Percentiles rank a stretch among this genome's conserved stretches.
Evolutionary conservation across 2,113 vertebrate species (phyloP).

Genomic region (Puma concolor): DNA sequence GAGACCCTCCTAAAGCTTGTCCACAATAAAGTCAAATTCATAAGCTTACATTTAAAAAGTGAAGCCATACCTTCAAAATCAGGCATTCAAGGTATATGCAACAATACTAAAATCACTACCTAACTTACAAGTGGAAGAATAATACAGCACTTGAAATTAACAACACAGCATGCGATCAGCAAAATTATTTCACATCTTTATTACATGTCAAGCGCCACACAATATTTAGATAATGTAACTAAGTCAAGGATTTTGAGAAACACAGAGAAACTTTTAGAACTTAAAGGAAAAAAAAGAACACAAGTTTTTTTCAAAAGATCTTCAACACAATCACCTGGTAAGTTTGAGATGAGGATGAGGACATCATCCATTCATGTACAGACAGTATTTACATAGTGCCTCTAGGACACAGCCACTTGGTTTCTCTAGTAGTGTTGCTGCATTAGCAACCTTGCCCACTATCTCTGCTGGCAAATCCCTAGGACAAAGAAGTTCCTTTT

Average conservation of each 20-base stretch:
- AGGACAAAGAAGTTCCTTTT: not conserved
- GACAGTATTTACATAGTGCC: not conserved
- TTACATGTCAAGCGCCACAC: not conserved
- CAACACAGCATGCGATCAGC: not conserved
- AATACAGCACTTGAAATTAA: not conserved
- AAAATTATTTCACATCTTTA: not conserved
- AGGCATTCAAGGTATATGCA: not conserved
- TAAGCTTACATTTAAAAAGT: not conserved
- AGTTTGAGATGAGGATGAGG: not conserved
- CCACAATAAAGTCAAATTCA: not conserved
- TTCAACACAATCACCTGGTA: not conserved
- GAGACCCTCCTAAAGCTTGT: not conserved
- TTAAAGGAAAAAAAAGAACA: not conserved
- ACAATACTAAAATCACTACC: not conserved
- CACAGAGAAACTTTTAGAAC: not conserved
- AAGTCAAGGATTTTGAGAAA: not conserved
- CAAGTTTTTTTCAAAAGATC: not conserved
- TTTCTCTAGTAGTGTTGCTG: not conserved
- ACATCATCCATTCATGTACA: not conserved
- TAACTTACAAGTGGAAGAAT: not conserved
- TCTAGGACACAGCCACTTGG: not conserved
- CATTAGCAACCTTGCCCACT: not conserved
- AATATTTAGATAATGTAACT: not conserved
- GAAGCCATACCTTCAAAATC: not conserved
- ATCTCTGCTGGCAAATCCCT: not conserved